These are phyloP conservation scores for Drosophila dives DNA, from an alignment of 2,888 invertebrate species.

Conservation along the genomic window DNA sequence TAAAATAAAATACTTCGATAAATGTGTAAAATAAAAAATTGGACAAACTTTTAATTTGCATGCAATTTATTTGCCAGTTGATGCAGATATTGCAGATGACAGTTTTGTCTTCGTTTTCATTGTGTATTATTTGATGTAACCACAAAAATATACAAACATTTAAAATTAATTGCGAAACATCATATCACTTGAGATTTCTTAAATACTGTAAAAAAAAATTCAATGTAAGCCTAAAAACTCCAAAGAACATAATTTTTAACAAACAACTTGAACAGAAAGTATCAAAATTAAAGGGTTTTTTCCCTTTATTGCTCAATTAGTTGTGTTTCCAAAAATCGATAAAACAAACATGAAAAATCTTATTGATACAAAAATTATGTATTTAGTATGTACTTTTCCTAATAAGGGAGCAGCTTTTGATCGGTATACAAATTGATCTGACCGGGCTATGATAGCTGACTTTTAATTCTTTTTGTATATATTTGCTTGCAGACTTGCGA, in stretches of 20 bases:
- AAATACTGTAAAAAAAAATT: background rate
- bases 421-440: background rate
- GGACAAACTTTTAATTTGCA: conserved; percentile 53
- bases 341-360: background rate
- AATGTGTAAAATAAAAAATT: conserved; percentile 42
- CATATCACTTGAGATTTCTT: background rate
- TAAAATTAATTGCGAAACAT: background rate
- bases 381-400: background rate
- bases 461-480: background rate
- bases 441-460: background rate
- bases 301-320: too few species aligned
- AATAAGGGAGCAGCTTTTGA: background rate
- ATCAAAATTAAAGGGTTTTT: background rate
- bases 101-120: background rate
- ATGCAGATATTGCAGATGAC: background rate
- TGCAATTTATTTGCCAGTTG: conserved; percentile 48
- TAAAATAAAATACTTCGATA: conserved; percentile 36
- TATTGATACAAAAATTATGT: background rate
- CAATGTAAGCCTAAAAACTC: background rate
- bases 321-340: background rate
- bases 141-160: background rate
- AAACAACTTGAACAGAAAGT: background rate
- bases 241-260: background rate
- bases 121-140: background rate
- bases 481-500: background rate